Conservation (phyloP, 2,113 vertebrate species). For the Brachyhypopomus gauderio region DNA sequence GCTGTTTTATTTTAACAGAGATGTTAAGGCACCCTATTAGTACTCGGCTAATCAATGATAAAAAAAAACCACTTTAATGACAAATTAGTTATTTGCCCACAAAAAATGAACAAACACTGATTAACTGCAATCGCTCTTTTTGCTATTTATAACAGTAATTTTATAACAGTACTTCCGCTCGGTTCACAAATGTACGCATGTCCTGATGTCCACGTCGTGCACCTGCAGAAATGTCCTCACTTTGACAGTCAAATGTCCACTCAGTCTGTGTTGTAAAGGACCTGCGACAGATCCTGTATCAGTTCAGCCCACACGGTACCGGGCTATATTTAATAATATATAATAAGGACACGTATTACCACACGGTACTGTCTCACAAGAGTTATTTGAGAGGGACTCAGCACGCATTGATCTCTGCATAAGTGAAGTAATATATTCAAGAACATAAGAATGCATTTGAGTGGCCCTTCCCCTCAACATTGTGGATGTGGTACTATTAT, state of each 20-base stretch:
- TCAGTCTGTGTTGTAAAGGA: conserved; percentile 32
- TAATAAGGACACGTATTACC: conserved; percentile 45
- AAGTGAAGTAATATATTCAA: conserved; percentile 12
- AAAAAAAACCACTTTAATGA: conserved; percentile 2
- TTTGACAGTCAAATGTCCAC: background rate
- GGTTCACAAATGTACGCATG: background rate
- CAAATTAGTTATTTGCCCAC: background rate
- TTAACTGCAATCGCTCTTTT: background rate
- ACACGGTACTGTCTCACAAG: conserved; percentile 47
- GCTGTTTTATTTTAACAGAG: background rate
- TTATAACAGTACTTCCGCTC: too few relatives aligned
- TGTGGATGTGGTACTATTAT: conserved; percentile 5
- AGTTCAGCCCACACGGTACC: conserved; percentile 31
- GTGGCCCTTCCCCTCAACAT: conserved; percentile 19
- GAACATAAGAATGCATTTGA: conserved; percentile 21
- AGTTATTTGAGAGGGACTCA: conserved; percentile 41
- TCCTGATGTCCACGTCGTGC: background rate
- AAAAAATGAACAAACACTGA: background rate
- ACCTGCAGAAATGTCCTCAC: conserved; percentile 14
- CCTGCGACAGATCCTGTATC: conserved; percentile 28
- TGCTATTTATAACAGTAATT: too few relatives aligned
- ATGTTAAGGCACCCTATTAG: background rate
- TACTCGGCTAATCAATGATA: background rate
- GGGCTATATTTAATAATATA: conserved; percentile 27
- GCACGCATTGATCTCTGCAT: background rate